These are phyloP conservation scores for Drosophila austrosaltans DNA, from an alignment of 2,888 invertebrate genomes.

Conservation along the genomic window DNA sequence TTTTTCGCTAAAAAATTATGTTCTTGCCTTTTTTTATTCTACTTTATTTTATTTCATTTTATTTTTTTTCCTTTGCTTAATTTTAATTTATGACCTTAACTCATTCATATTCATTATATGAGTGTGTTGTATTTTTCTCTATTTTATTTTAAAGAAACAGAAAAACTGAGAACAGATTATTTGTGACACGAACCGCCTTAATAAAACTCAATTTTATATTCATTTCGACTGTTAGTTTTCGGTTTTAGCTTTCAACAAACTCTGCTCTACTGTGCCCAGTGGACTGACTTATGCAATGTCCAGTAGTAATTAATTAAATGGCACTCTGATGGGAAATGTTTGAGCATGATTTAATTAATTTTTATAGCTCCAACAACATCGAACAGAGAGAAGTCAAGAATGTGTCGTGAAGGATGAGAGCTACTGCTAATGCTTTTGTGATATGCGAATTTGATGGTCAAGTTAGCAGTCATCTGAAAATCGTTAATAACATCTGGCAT, in stretches of 20 bases:
- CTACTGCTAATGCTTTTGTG: background rate
- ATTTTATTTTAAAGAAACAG: constrained; percentile 6
- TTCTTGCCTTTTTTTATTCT: constrained; percentile 27
- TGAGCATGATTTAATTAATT: constrained; percentile 5
- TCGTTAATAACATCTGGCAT: background rate
- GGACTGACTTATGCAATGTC: constrained; percentile 46
- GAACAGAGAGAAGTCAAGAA: background rate
- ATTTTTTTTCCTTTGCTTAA: constrained; percentile 10
- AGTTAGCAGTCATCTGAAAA: background rate
- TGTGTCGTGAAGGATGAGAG: no score
- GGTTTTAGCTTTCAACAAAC: background rate
- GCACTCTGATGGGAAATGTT: constrained; percentile 32
- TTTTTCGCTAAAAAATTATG: constrained; percentile 47
- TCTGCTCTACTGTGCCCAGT: constrained; percentile 1
- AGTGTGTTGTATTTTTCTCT: constrained; percentile 14
- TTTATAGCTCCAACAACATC: constrained; percentile 26
- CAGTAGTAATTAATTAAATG: constrained; percentile 49
- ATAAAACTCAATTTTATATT: constrained; percentile 46
- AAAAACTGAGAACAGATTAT: constrained; percentile 14
- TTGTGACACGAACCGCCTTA: constrained; percentile 22
- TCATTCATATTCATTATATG: constrained; percentile 55
- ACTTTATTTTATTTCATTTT: background rate
- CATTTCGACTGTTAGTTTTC: constrained; percentile 29
- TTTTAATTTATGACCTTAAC: constrained; percentile 54
- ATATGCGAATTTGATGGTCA: constrained; percentile 2